phyloP scores from a whole-genome alignment of 2,113 vertebrate genomes.

The Nibea coibor region DNA sequence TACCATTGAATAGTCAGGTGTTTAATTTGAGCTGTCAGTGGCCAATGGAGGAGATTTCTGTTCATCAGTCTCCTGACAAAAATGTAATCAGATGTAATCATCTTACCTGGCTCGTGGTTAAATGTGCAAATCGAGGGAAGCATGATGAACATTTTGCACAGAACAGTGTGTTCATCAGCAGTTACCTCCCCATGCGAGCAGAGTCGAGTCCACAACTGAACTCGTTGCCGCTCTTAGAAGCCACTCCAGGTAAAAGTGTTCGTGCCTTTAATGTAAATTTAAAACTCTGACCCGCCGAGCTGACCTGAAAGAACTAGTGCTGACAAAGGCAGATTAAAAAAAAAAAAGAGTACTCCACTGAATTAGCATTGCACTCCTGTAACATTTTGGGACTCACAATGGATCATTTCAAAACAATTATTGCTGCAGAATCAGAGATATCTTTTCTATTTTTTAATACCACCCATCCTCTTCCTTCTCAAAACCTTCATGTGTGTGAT shows the following conservation, averaged over 20 bases:
- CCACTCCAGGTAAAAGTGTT: neutral
- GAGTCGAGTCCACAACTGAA: neutral
- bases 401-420: neutral
- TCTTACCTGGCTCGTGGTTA: neutral
- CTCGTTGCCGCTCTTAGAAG: neutral
- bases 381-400: neutral
- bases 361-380: neutral
- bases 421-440: neutral
- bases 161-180: neutral
- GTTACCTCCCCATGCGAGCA: neutral
- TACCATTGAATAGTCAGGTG: constrained; percentile 6
- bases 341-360: neutral
- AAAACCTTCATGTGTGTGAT: neutral
- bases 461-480: neutral
- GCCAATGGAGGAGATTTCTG: neutral
- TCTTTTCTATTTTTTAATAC: neutral
- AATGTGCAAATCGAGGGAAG: constrained; percentile 3
- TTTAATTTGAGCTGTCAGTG: constrained; percentile 11
- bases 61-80: constrained; percentile 8
- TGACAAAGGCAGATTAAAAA: neutral
- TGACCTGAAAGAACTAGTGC: neutral
- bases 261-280: neutral
- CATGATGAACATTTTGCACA: neutral
- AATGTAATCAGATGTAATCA: neutral
- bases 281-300: neutral